phyloP scores from a whole-genome alignment of 1,140 invertebrate species.

The Eciton burchellii region DNA sequence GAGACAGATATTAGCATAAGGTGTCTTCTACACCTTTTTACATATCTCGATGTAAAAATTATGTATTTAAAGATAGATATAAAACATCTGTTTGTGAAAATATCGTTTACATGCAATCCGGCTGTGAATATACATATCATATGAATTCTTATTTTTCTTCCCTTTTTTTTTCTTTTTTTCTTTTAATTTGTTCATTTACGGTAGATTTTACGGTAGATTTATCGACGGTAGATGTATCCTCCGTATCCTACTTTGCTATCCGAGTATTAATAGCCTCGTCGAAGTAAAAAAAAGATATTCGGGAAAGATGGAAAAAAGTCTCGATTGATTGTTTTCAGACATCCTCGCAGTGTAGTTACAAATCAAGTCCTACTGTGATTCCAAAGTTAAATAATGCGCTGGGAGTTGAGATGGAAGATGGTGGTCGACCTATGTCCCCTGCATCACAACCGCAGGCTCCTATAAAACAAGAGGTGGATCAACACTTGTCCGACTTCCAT shows the following conservation, averaged over 20 bases:
- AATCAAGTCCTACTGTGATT: constrained; percentile 87
- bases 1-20: constrained; percentile 32
- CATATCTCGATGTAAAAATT: background rate
- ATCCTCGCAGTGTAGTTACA: constrained; percentile 87
- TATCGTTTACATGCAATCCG: background rate
- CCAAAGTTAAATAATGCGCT: constrained; percentile 89
- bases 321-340: constrained; percentile 82
- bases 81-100: background rate
- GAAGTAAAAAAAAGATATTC: background rate
- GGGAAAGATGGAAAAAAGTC: constrained; percentile 33
- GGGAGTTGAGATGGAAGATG: constrained; percentile 87
- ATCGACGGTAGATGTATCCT: no score
- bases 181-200: no score
- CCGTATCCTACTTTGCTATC: background rate
- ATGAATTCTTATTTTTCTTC: no score
- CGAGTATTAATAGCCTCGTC: background rate
- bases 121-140: background rate
- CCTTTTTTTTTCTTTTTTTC: no score
- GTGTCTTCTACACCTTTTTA: background rate
- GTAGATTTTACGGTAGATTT: no score
- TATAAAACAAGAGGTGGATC: constrained; percentile 89
- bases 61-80: background rate
- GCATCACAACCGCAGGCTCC: constrained; percentile 86
- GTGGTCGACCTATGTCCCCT: constrained; percentile 86
- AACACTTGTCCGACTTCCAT: constrained; percentile 85